These are phyloP conservation scores for Enteromius unitaeniatus DNA, from an alignment of 2,797 vertebrate species.

Conservation along the genomic window DNA sequence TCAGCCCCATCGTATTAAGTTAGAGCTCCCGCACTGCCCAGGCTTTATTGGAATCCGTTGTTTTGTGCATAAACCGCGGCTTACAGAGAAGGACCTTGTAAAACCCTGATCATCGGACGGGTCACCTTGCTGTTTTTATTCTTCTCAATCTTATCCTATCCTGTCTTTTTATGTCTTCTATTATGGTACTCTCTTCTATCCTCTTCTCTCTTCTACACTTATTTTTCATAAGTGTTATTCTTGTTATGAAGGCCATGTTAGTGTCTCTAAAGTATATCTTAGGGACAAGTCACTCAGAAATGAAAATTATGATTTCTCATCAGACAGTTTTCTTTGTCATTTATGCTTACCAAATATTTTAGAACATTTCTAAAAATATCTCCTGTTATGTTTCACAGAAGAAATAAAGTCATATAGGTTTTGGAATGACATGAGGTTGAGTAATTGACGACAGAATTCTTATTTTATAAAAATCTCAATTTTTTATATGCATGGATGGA, in stretches of 20 bases:
- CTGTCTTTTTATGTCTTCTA: slow-evolving; percentile 6
- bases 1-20: slow-evolving; percentile 33
- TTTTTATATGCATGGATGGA: not conserved
- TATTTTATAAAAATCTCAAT: not conserved
- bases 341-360: not conserved
- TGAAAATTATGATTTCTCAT: not conserved
- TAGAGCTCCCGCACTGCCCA: slow-evolving; percentile 14
- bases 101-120: slow-evolving; percentile 36
- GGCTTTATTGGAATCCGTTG: slow-evolving; percentile 44
- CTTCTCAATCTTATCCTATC: slow-evolving; percentile 31
- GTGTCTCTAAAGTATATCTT: not conserved
- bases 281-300: not conserved
- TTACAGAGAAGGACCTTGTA: slow-evolving; percentile 32
- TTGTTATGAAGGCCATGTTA: not conserved
- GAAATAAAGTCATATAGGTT: not conserved
- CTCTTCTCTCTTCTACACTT: too few species aligned
- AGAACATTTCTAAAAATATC: too few species aligned
- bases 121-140: slow-evolving; percentile 51
- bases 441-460: not conserved
- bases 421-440: not conserved
- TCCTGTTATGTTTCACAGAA: not conserved
- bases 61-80: slow-evolving; percentile 33
- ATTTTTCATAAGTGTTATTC: not conserved
- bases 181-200: slow-evolving; percentile 54
- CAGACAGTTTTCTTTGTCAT: not conserved